Evolutionary conservation across 2,113 vertebrate species (phyloP).

Genomic region (Corythornis cristatus): DNA sequence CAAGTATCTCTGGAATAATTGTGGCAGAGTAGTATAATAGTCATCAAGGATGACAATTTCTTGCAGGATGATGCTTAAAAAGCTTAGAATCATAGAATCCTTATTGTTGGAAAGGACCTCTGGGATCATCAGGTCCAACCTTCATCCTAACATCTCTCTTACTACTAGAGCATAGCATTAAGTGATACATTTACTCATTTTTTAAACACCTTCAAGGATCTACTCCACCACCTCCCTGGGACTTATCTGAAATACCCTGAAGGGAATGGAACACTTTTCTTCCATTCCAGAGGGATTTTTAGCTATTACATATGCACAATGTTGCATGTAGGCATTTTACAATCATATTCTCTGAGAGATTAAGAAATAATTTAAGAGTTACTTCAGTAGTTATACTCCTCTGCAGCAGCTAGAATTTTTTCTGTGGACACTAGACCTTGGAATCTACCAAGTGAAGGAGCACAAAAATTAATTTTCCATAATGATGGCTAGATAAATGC

Average conservation of each 20-base stretch:
- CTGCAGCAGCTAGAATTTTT: not conserved
- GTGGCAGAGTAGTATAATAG: not conserved
- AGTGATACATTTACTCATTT: no score
- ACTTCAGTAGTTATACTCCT: not conserved
- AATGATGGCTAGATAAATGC: not conserved
- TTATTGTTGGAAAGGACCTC: no score
- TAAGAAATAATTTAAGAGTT: not conserved
- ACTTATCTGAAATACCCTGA: not conserved
- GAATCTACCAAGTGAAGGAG: not conserved
- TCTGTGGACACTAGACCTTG: not conserved
- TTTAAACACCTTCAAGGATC: no score
- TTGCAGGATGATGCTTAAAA: not conserved
- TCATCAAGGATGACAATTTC: not conserved
- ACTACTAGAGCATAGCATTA: no score
- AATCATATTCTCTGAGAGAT: not conserved
- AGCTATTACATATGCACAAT: not conserved
- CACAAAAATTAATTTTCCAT: constrained; percentile 5
- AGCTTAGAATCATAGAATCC: no score
- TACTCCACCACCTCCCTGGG: no score
- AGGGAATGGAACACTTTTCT: not conserved
- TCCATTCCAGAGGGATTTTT: not conserved
- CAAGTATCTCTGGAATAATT: not conserved
- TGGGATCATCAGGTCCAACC: no score
- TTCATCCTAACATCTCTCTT: no score
- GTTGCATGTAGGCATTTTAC: not conserved